Evolutionary conservation across 2,797 vertebrate species (phyloP), one percentile per base, ranked within the genome.

Genomic region (Simalia tracyae): DNA sequence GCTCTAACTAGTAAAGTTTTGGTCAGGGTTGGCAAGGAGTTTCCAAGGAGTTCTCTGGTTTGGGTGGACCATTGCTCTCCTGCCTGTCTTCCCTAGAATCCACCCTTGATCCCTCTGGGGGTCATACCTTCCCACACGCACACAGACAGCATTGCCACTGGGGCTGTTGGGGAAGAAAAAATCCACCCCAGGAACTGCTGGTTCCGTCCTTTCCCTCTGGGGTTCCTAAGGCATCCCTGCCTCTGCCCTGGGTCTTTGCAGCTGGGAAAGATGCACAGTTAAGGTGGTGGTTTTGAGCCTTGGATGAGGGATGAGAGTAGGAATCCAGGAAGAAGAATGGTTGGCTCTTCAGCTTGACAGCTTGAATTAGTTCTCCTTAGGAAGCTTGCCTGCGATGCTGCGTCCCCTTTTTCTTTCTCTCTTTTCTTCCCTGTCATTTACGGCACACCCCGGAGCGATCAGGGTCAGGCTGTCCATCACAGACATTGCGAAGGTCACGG

Each of bases 341-440:
- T 92, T 96, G 95, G 95, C 96, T 93, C 96, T 97, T 97, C 91
- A 92, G 66, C 89, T 91, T 96, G 95, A 96, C 95, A 96, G 94
- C 95, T 96, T 95, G 95, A 96, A 96, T 97, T 91, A 96, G 94
- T 94, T 96, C 95, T 97, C 94, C 96, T 96, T 89, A 76, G 92
- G 93, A 24, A 91, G 92, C 95, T 92, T 86, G 92, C 93, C 94
- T 92, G 91, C 95, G 94, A 93, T 96, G 95, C 94, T 93, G 86
- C 96, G 92, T 94, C 91, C 0, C 88, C 92, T 94, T 95, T 68
- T 94, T 72, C 93, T 96, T 85, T 93, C 85, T 89, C 92, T 94
- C 90, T 92, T 84, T 91, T 89, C 68, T 68, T 61, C 60, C 84
- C 89, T 97, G 95, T 95, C 96, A 94, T 95, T 96, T 95, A 31